These are phyloP conservation scores for Germaria angustata DNA, from an alignment of 2,888 invertebrate genomes.

Conservation along the genomic window DNA sequence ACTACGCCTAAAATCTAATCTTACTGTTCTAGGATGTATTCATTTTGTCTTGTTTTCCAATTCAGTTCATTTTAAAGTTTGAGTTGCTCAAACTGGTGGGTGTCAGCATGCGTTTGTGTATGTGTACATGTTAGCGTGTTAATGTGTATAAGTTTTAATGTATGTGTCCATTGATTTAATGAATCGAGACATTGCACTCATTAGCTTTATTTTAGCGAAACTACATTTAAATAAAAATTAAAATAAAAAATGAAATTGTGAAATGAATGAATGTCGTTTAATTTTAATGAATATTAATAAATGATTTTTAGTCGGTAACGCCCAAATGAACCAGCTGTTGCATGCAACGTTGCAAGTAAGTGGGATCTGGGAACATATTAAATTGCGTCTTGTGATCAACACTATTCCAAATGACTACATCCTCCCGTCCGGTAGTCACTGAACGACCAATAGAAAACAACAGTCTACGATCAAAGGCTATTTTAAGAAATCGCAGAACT, in stretches of 20 bases:
- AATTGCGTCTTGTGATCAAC: constrained; percentile 92
- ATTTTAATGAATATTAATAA: constrained; percentile 16
- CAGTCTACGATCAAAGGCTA: constrained; percentile 90
- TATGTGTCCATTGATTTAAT: constrained; percentile 40
- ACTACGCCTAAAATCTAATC: constrained; percentile 22
- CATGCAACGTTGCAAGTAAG: constrained; percentile 84
- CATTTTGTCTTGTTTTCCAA: constrained; percentile 35
- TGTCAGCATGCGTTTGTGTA: constrained; percentile 27
- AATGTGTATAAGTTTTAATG: background rate
- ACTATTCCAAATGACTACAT: constrained; percentile 95
- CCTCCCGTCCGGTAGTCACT: constrained; percentile 93
- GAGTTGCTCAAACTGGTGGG: constrained; percentile 68
- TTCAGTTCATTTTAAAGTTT: constrained; percentile 68
- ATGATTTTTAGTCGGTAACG: constrained; percentile 78
- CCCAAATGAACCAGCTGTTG: constrained; percentile 80
- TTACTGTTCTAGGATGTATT: constrained; percentile 26
- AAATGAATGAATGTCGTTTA: constrained; percentile 39
- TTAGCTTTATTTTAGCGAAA: constrained; percentile 33
- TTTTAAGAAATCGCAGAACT: constrained; percentile 87
- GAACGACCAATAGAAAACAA: constrained; percentile 93
- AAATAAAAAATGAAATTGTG: background rate
- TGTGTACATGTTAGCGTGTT: background rate
- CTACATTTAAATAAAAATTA: background rate
- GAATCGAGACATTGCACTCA: constrained; percentile 69
- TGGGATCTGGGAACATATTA: constrained; percentile 88